phyloP scores from a whole-genome alignment of 2,113 vertebrate genomes.

The Steatornis caripensis region DNA sequence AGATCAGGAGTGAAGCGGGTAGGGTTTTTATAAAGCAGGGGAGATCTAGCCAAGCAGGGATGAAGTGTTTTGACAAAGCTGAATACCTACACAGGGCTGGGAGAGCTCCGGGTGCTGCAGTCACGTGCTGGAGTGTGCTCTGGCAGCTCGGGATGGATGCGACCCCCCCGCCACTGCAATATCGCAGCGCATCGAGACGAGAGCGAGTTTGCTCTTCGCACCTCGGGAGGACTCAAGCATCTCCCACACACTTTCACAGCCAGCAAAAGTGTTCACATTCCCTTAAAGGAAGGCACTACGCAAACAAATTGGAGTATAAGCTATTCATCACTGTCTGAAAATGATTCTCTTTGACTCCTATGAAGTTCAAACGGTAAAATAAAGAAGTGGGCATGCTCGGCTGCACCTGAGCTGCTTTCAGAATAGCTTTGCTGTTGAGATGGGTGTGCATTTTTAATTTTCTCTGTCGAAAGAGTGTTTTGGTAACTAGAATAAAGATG shows the following conservation, averaged over 20 bases:
- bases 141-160: neutral
- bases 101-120: neutral
- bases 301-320: neutral
- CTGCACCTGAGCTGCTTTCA: neutral
- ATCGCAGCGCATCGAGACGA: accelerated
- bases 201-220: neutral
- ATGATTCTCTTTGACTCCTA: neutral
- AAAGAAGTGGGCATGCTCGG: accelerated
- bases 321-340: neutral
- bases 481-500: neutral
- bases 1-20: accelerated
- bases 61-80: neutral
- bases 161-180: accelerated
- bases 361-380: neutral
- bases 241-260: neutral
- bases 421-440: neutral
- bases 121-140: neutral
- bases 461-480: neutral
- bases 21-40: neutral
- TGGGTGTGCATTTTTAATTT: neutral
- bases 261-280: neutral
- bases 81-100: neutral
- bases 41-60: accelerated
- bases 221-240: neutral
- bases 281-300: neutral